phyloP scores from a whole-genome alignment of 1,140 invertebrate genomes.

The Anadara kagoshimensis region DNA sequence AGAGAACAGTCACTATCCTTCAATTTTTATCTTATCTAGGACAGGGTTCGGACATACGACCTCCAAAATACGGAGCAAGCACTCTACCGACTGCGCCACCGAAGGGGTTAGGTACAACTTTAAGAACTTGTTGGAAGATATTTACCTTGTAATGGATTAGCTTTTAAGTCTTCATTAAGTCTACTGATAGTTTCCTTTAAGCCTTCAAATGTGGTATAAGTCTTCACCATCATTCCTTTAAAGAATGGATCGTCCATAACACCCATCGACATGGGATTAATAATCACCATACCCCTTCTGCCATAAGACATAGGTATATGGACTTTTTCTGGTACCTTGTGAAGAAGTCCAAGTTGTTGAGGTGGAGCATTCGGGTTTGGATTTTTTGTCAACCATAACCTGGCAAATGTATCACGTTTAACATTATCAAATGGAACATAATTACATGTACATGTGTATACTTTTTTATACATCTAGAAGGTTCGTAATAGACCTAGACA shows the following conservation, averaged over 20 bases:
- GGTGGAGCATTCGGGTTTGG: constrained; percentile 7
- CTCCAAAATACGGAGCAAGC: no score
- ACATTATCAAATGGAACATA: no score
- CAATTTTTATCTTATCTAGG: no score
- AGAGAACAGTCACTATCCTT: no score
- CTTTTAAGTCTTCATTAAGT: constrained; percentile 32
- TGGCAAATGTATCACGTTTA: no score
- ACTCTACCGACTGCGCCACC: no score
- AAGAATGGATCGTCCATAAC: constrained; percentile 1
- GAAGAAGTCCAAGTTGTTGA: constrained; percentile 42
- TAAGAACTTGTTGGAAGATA: not conserved
- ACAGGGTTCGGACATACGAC: no score
- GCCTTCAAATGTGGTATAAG: constrained; percentile 29
- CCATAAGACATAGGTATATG: constrained; percentile 8
- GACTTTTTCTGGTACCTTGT: constrained; percentile 36
- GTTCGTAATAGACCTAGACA: no score
- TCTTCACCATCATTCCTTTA: not conserved
- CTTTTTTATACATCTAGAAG: no score
- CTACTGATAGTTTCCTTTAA: constrained; percentile 36
- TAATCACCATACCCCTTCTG: no score
- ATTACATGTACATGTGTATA: no score
- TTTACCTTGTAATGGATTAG: constrained; percentile 31
- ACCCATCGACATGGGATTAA: not conserved
- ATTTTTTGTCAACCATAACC: constrained; percentile 45
- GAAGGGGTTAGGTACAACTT: no score